phyloP scores from a whole-genome alignment of 2,797 vertebrate genomes.

The Melanogrammus aeglefinus region DNA sequence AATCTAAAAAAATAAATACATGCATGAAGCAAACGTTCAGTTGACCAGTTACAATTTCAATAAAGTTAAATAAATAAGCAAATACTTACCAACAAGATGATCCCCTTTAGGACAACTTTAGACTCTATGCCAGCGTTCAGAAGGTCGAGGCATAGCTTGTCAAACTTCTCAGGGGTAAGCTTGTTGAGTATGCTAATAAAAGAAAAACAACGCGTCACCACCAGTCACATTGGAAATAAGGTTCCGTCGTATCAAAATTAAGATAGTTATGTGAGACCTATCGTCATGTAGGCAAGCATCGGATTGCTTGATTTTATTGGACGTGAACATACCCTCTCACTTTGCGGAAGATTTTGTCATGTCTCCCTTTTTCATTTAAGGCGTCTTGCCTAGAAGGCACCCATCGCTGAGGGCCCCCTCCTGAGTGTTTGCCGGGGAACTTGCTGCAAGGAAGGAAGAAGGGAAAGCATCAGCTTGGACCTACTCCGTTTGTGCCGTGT shows the following conservation, averaged over 20 bases:
- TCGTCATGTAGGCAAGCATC: background rate
- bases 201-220: background rate
- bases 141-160: conserved; percentile 99
- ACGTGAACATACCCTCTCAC: conserved; percentile 87
- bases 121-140: conserved; percentile 99
- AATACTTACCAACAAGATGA: conserved; percentile 95
- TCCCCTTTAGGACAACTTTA: conserved; percentile 97
- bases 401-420: conserved; percentile 99
- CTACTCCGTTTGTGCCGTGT: background rate
- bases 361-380: conserved; percentile 93
- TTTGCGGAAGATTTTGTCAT: conserved; percentile 99
- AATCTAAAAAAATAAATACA: conserved; percentile 73
- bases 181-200: conserved; percentile 94
- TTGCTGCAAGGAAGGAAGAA: conserved; percentile 74
- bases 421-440: conserved; percentile 99
- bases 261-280: background rate
- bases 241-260: background rate
- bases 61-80: background rate
- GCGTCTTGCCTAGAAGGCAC: conserved; percentile 99
- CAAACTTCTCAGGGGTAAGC: conserved; percentile 99
- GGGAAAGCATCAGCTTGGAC: background rate
- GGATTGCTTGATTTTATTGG: background rate
- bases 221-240: background rate
- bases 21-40: background rate
- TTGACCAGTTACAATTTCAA: background rate